Percentiles rank a stretch among this genome's conserved stretches.
phyloP scores from a whole-genome alignment of 2,888 invertebrate genomes.

The Brassicogethes aeneus region DNA sequence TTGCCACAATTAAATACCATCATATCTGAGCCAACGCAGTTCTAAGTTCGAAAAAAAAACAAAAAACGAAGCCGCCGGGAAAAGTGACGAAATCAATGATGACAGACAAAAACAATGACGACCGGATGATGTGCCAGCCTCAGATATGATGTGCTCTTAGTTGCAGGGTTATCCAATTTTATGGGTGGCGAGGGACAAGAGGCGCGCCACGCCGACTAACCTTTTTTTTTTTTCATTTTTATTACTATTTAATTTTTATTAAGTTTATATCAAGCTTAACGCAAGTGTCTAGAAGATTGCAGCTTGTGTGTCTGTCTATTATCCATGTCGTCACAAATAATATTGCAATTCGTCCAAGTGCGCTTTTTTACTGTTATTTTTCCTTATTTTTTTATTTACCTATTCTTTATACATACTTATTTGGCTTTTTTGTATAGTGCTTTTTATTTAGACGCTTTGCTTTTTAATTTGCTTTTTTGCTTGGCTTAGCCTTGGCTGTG shows the following conservation, averaged over 20 bases:
- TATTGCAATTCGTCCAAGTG: slow-evolving; percentile 12
- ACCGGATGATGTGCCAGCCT: slow-evolving; percentile 36
- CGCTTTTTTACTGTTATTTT: slow-evolving; percentile 10
- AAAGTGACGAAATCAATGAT: slow-evolving; percentile 32
- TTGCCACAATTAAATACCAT: slow-evolving; percentile 53
- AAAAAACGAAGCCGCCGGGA: slow-evolving; percentile 44
- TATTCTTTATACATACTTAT: slow-evolving; percentile 11
- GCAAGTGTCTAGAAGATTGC: slow-evolving; percentile 32
- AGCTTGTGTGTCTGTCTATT: slow-evolving; percentile 31
- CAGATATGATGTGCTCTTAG: slow-evolving; percentile 51
- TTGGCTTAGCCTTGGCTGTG: slow-evolving; percentile 26
- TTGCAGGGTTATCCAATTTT: slow-evolving; percentile 53
- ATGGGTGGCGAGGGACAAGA: too few species aligned
- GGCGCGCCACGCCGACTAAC: slow-evolving; percentile 37
- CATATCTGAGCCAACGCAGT: slow-evolving; percentile 55
- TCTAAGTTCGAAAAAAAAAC: too few species aligned
- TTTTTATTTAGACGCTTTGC: slow-evolving; percentile 7
- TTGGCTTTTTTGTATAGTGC: background rate
- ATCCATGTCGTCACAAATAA: slow-evolving; percentile 16
- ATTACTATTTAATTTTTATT: slow-evolving; percentile 18
- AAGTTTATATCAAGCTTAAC: slow-evolving; percentile 23
- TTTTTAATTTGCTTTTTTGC: slow-evolving; percentile 31
- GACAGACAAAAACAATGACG: background rate
- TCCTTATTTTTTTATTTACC: slow-evolving; percentile 18
- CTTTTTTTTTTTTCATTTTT: slow-evolving; percentile 12